Evolutionary conservation across 2,888 invertebrate species (phyloP), one percentile per base, ranked within the genome.

Genomic region (Quadriops clusia): DNA sequence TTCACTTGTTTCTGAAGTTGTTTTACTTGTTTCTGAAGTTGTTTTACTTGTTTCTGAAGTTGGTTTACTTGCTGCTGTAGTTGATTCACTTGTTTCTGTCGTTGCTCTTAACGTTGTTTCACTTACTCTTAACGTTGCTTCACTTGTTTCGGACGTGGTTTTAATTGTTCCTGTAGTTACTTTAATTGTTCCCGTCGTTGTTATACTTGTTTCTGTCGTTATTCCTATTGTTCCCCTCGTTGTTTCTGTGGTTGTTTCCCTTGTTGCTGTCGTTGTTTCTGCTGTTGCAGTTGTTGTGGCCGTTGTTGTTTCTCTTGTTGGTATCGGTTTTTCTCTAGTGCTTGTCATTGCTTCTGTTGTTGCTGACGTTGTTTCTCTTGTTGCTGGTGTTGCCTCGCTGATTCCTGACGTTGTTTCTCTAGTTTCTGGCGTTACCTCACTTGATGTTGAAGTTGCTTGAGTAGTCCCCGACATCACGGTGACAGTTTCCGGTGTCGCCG

Each of bases 161-260:
- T 14, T 17, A 10, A 12, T 8, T 30, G 7, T 34, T 30, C 30
- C n/a, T 9, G 27, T 34, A 14, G 35, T 34, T 18, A 8, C 27
- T 12, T 8, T 17, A 9, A 11, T 16, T 23, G 24, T 36, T 18
- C 11, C 20, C 5, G 20, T 22, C 25, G 29, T 36, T 24, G 36
- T 20, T 30, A 26, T 32, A 13, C 28, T 23, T 17, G 10, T 27
- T 22, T 12, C 28, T 10, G 32, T 21, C 13, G 39, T 39, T 8
- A 38, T 37, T 28, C 37, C 36, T 12, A 34, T 32, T 22, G 36
- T 39, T 7, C 35, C 28, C 27, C 34, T 39, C 22, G 38, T 45
- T 15, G 36, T 30, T 9, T 20, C 32, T 32, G 33, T 36, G 17
- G 37, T 36, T 21, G 26, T 34, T 30, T 28, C 33, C 20, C 18